These are phyloP conservation scores for Myrmecobius fasciatus DNA, from an alignment of 2,113 vertebrate species.

Conservation along the genomic window DNA sequence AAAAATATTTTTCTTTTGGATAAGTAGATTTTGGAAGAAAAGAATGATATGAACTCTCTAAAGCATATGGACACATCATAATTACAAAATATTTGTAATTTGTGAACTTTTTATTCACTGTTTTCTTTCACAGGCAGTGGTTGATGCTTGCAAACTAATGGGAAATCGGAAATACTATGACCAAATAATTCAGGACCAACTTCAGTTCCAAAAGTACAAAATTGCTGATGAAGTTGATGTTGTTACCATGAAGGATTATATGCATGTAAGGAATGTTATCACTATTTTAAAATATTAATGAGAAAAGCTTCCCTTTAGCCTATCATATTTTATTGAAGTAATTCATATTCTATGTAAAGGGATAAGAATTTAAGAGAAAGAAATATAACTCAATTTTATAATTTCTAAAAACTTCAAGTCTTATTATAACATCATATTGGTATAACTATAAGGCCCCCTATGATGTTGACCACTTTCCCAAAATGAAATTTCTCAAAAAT, in stretches of 20 bases:
- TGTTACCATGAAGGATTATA: slow-evolving; percentile 82
- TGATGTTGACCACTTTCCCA: too few relatives aligned
- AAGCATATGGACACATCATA: slow-evolving; percentile 36
- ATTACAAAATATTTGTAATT: slow-evolving; percentile 54
- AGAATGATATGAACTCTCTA: slow-evolving; percentile 49
- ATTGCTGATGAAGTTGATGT: slow-evolving; percentile 77
- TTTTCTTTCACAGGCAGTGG: slow-evolving; percentile 77
- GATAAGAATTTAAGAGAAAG: background rate
- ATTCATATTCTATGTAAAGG: background rate
- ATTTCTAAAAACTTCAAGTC: too few relatives aligned
- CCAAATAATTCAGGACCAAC: slow-evolving; percentile 76
- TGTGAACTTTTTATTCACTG: slow-evolving; percentile 56
- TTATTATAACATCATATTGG: too few relatives aligned
- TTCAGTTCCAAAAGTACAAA: slow-evolving; percentile 62
- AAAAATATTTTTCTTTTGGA: slow-evolving; percentile 46
- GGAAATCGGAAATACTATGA: slow-evolving; percentile 73
- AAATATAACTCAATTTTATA: background rate
- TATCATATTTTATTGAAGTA: slow-evolving; percentile 1
- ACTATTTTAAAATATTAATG: slow-evolving; percentile 41
- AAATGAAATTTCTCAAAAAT: too few relatives aligned
- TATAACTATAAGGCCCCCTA: too few relatives aligned
- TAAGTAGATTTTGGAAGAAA: slow-evolving; percentile 46
- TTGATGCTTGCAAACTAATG: slow-evolving; percentile 80
- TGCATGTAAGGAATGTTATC: slow-evolving; percentile 78
- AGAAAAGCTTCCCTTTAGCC: slow-evolving; percentile 18